These are phyloP conservation scores for Alloscopus bannaensis DNA, from an alignment of 2,888 invertebrate genomes.

Conservation along the genomic window DNA sequence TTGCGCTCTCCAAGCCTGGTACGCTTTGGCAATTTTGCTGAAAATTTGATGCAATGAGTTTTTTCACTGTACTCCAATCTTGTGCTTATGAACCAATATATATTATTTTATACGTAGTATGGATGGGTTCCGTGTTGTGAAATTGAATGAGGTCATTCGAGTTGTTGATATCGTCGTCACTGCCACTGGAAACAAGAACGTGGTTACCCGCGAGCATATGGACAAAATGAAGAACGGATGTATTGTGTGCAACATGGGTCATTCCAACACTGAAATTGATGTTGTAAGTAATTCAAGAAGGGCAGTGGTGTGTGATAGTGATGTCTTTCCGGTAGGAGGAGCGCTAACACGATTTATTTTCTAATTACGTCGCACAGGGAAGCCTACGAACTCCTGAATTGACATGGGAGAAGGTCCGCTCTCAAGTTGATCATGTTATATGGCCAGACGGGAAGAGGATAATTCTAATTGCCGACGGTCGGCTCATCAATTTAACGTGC, in stretches of 20 bases:
- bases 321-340: too few relatives aligned
- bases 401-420: slow-evolving; percentile 97
- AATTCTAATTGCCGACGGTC: slow-evolving; percentile 94
- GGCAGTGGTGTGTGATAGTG: too few relatives aligned
- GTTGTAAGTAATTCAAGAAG: too few relatives aligned
- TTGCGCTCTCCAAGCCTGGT: slow-evolving; percentile 96
- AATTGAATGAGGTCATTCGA: slow-evolving; percentile 93
- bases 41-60: too few relatives aligned
- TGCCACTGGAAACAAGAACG: slow-evolving; percentile 98
- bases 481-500: slow-evolving; percentile 96
- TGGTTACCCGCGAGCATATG: slow-evolving; percentile 95
- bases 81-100: too few relatives aligned
- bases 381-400: slow-evolving; percentile 94
- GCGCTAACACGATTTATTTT: neutral
- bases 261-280: slow-evolving; percentile 97
- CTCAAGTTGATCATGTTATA: slow-evolving; percentile 98
- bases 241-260: slow-evolving; percentile 97
- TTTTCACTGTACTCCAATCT: too few relatives aligned
- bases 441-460: slow-evolving; percentile 98
- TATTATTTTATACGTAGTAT: slow-evolving; percentile 80
- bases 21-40: too few relatives aligned
- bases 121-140: slow-evolving; percentile 97
- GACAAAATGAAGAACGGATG: slow-evolving; percentile 97
- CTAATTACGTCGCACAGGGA: slow-evolving; percentile 79
- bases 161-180: slow-evolving; percentile 97